phyloP scores from a whole-genome alignment of 2,888 invertebrate genomes.

The Sarcophaga carnaria region DNA sequence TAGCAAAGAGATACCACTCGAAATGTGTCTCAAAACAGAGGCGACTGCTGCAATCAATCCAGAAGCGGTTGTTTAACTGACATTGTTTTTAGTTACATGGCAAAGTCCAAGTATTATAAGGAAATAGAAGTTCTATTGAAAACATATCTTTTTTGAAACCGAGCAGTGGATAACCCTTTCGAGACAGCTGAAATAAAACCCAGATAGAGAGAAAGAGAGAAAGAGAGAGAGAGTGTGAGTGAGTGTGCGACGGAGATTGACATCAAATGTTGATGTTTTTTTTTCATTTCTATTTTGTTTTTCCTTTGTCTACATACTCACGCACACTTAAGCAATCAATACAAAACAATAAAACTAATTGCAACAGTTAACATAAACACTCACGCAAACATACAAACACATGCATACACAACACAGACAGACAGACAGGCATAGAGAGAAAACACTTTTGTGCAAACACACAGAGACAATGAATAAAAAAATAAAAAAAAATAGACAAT shows the following conservation, averaged over 20 bases:
- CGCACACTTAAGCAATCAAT: conserved; percentile 46
- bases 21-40: too few relatives aligned
- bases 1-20: too few relatives aligned
- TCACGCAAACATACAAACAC: neutral
- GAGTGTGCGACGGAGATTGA: neutral
- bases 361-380: conserved; percentile 73
- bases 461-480: too few relatives aligned
- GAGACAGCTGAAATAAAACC: neutral
- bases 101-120: too few relatives aligned
- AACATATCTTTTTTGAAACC: too few relatives aligned
- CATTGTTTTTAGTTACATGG: too few relatives aligned
- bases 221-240: neutral
- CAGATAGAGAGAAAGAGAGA: neutral
- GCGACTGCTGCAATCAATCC: too few relatives aligned
- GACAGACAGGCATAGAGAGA: too few relatives aligned
- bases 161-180: too few relatives aligned
- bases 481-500: neutral
- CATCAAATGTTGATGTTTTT: neutral
- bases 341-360: conserved; percentile 79
- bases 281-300: neutral
- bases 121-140: too few relatives aligned
- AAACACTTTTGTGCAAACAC: too few relatives aligned
- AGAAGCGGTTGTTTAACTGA: too few relatives aligned
- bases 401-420: neutral
- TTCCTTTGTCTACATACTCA: conserved; percentile 21